Conservation (phyloP, 2,888 invertebrate species). For the Ypsolopha scabrella region DNA sequence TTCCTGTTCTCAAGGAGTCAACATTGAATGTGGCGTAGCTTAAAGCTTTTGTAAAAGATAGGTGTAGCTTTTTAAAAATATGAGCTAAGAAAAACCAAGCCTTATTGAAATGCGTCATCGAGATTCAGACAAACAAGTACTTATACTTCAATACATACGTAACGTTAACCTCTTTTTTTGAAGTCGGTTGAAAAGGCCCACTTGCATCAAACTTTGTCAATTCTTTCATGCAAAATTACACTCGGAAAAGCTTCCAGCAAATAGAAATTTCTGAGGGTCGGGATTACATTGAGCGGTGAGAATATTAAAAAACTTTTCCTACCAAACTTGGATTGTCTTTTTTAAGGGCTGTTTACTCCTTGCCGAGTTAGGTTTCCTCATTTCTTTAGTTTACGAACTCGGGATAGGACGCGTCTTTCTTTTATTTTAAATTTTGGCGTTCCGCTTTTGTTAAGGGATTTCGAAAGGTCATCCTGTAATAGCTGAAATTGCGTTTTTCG, state of each 20-base stretch:
- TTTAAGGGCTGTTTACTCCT: slow-evolving; percentile 47
- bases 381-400: background rate
- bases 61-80: no score
- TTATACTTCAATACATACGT: no score
- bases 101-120: no score
- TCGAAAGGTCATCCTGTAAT: no score
- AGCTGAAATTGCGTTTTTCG: no score
- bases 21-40: no score
- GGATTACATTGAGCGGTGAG: slow-evolving; percentile 58
- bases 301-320: slow-evolving; percentile 66
- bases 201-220: slow-evolving; percentile 48
- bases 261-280: slow-evolving; percentile 49
- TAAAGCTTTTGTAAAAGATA: no score
- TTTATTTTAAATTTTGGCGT: background rate
- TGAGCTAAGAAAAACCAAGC: no score
- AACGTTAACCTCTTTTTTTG: no score
- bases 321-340: slow-evolving; percentile 63
- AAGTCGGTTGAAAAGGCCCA: background rate
- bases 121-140: no score
- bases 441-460: background rate
- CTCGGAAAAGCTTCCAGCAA: slow-evolving; percentile 40
- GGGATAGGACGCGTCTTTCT: background rate
- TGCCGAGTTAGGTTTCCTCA: slow-evolving; percentile 16
- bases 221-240: slow-evolving; percentile 65
- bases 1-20: no score